A percentile compares a stretch with the other conserved stretches of the same genome.
These are phyloP conservation scores for Geotrypetes seraphini DNA, from an alignment of 2,797 vertebrate species.

Conservation along the genomic window DNA sequence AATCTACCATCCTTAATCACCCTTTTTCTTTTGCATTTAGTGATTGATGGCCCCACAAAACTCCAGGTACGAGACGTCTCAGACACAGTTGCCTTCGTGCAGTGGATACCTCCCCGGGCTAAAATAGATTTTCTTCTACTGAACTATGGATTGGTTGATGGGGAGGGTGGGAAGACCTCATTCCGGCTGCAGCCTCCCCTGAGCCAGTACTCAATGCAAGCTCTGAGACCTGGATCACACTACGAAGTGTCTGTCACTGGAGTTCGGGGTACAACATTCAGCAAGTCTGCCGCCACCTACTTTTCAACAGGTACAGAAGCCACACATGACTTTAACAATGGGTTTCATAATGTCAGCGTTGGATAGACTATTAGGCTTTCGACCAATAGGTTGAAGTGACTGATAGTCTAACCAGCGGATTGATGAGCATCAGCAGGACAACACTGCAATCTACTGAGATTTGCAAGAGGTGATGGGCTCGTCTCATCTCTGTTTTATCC, in stretches of 20 bases:
- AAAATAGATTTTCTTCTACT: slow-evolving; percentile 86
- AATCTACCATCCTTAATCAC: no score
- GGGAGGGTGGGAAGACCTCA: slow-evolving; percentile 75
- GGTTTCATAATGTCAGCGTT: no score
- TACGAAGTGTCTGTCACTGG: slow-evolving; percentile 78
- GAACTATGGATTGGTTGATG: slow-evolving; percentile 75
- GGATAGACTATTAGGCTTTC: no score
- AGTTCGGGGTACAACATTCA: slow-evolving; percentile 77
- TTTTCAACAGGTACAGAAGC: slow-evolving; percentile 77
- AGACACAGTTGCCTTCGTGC: slow-evolving; percentile 90
- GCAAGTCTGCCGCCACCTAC: slow-evolving; percentile 62
- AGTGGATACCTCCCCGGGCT: slow-evolving; percentile 83
- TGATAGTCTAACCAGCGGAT: no score
- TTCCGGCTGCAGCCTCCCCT: slow-evolving; percentile 89
- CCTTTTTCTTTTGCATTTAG: slow-evolving; percentile 38
- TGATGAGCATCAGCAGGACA: no score
- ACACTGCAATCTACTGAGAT: no score
- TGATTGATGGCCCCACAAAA: slow-evolving; percentile 85
- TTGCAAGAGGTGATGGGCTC: no score
- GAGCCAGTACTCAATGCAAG: slow-evolving; percentile 90
- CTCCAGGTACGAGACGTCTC: slow-evolving; percentile 87
- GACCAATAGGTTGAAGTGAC: no score
- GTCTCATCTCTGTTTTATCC: no score
- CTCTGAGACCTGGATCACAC: slow-evolving; percentile 75
- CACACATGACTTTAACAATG: no score